Conservation (phyloP, 1,140 invertebrate genomes). For the Pogonognathellus flavescens region DNA sequence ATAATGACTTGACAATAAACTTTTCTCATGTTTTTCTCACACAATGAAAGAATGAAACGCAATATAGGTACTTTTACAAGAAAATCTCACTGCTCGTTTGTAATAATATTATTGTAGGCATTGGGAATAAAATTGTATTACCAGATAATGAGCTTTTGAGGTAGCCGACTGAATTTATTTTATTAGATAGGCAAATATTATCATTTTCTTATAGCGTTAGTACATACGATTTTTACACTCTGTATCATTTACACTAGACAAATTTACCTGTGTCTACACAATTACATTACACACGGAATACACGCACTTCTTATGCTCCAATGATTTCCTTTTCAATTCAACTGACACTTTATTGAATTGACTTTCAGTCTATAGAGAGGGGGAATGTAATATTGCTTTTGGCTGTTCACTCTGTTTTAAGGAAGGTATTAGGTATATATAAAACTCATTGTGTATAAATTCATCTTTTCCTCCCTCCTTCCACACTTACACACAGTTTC, state of each 20-base stretch:
- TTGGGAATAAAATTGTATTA: conserved; percentile 37
- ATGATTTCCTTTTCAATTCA: not conserved
- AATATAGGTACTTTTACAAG: not conserved
- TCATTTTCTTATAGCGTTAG: not conserved
- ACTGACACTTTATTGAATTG: not conserved
- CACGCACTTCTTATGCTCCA: conserved; percentile 17
- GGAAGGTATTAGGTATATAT: too few species aligned
- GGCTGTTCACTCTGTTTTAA: too few species aligned
- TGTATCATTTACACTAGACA: not conserved
- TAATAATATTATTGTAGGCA: not conserved
- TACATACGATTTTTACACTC: not conserved
- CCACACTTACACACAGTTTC: not conserved
- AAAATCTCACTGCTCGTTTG: not conserved
- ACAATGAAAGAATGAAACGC: not conserved
- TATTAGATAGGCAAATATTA: conserved; percentile 36
- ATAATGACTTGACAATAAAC: conserved; percentile 37
- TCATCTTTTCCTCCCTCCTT: not conserved
- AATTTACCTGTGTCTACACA: not conserved
- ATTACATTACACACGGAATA: not conserved
- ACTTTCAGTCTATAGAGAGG: too few species aligned
- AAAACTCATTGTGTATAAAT: too few species aligned
- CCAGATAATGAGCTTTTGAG: conserved; percentile 29
- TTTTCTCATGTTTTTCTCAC: conserved; percentile 9
- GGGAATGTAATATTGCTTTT: too few species aligned
- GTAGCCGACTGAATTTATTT: conserved; percentile 33